phyloP scores from a whole-genome alignment of 2,888 invertebrate genomes.

The Augochlorella aurata region DNA sequence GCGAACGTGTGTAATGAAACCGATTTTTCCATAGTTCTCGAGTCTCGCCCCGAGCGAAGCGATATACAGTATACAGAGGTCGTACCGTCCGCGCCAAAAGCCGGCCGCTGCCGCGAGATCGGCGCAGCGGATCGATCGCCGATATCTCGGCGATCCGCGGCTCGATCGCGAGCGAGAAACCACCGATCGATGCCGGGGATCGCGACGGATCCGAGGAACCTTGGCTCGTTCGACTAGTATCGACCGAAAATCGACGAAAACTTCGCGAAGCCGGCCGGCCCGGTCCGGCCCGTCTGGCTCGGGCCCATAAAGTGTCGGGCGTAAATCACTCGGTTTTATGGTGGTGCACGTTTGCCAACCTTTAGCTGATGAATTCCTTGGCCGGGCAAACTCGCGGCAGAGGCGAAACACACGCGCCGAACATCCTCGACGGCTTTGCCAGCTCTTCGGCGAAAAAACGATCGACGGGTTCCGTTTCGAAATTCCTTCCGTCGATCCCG shows the following conservation, averaged over 20 bases:
- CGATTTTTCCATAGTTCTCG: constrained; percentile 69
- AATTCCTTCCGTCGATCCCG: background rate
- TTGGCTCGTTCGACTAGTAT: constrained; percentile 35
- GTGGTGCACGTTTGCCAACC: constrained; percentile 81
- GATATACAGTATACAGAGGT: constrained; percentile 40
- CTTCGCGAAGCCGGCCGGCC: constrained; percentile 76
- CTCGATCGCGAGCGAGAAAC: constrained; percentile 2
- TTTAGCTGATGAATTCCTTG: constrained; percentile 82
- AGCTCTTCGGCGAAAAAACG: constrained; percentile 57
- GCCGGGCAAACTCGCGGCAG: constrained; percentile 66
- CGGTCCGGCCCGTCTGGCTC: constrained; percentile 73
- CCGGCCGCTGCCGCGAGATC: background rate
- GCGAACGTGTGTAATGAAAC: constrained; percentile 68
- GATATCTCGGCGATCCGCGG: background rate
- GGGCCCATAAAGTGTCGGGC: constrained; percentile 80
- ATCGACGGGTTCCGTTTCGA: constrained; percentile 11
- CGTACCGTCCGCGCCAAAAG: constrained; percentile 46
- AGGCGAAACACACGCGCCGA: constrained; percentile 47
- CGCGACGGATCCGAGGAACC: constrained; percentile 31
- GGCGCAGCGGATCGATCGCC: background rate
- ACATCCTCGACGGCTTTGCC: constrained; percentile 53
- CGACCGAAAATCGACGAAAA: constrained; percentile 79
- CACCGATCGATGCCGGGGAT: constrained; percentile 18
- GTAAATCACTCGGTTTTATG: constrained; percentile 82
- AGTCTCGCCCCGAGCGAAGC: constrained; percentile 60